Conservation (phyloP, 2,113 vertebrate genomes). For the Rhinopomastus cyanomelas region DNA sequence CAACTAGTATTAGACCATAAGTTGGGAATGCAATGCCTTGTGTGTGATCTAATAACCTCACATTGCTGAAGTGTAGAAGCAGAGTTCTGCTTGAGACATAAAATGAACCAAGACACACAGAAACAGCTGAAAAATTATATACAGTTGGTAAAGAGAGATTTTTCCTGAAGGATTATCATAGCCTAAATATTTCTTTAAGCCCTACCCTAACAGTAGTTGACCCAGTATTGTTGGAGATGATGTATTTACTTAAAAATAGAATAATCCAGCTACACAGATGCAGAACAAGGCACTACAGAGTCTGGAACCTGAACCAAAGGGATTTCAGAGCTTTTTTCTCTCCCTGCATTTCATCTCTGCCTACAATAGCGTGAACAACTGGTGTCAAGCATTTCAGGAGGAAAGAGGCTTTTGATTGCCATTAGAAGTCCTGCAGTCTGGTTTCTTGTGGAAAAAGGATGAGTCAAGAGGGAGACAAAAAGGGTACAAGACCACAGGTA, state of each 20-base stretch:
- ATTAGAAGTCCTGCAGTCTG: neutral
- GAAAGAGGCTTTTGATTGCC: neutral
- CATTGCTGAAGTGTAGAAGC: neutral
- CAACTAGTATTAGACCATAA: neutral
- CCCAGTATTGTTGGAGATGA: constrained; percentile 43
- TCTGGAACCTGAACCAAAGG: neutral
- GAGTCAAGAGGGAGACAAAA: neutral
- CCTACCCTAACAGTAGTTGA: constrained; percentile 19
- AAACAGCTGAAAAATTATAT: constrained; percentile 59
- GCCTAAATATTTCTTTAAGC: constrained; percentile 62
- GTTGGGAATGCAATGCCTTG: neutral
- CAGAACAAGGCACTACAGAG: neutral
- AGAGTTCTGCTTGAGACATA: neutral
- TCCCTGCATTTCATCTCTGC: neutral
- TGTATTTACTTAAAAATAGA: constrained; percentile 54
- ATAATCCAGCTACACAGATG: constrained; percentile 21
- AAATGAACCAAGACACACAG: neutral
- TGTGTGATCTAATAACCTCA: neutral
- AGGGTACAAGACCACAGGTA: neutral
- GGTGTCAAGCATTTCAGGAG: neutral
- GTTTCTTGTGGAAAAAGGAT: neutral
- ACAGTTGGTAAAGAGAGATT: constrained; percentile 34
- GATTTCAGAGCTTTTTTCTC: neutral
- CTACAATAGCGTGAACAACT: neutral
- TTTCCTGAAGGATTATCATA: constrained; percentile 56